phyloP scores from a whole-genome alignment of 2,113 vertebrate species.

The Lophius piscatorius region DNA sequence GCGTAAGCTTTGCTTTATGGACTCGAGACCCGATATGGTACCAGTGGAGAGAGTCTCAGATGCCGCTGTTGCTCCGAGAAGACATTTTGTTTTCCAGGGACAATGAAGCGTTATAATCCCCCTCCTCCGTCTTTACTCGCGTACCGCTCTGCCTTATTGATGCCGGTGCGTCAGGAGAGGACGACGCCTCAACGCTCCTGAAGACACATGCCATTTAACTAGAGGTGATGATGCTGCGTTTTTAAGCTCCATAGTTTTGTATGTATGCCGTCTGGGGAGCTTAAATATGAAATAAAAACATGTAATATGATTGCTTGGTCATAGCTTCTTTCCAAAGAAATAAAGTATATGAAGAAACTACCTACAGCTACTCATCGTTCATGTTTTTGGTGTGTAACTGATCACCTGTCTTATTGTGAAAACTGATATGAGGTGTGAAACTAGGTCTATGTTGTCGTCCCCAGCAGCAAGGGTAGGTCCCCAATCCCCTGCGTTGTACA shows the following conservation, averaged over 20 bases:
- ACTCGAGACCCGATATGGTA: constrained; percentile 66
- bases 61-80: constrained; percentile 54
- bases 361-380: neutral
- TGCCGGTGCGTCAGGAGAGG: constrained; percentile 46
- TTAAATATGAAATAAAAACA: constrained; percentile 53
- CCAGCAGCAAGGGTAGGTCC: too few relatives aligned
- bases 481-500: too few relatives aligned
- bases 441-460: too few relatives aligned
- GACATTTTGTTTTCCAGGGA: constrained; percentile 39
- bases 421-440: neutral
- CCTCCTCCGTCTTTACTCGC: constrained; percentile 42
- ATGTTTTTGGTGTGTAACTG: neutral
- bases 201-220: constrained; percentile 68
- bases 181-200: constrained; percentile 24
- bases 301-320: constrained; percentile 77
- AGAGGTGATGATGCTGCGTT: constrained; percentile 65
- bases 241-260: constrained; percentile 71
- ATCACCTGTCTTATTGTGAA: neutral
- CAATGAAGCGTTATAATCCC: constrained; percentile 33
- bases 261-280: constrained; percentile 63
- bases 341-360: constrained; percentile 76
- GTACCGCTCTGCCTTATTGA: constrained; percentile 74
- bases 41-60: constrained; percentile 52
- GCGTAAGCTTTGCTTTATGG: constrained; percentile 40
- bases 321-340: constrained; percentile 77